Base-by-base conservation (phyloP, 1,140 invertebrate species). In the Pseudomyrmex sp. region DNA sequence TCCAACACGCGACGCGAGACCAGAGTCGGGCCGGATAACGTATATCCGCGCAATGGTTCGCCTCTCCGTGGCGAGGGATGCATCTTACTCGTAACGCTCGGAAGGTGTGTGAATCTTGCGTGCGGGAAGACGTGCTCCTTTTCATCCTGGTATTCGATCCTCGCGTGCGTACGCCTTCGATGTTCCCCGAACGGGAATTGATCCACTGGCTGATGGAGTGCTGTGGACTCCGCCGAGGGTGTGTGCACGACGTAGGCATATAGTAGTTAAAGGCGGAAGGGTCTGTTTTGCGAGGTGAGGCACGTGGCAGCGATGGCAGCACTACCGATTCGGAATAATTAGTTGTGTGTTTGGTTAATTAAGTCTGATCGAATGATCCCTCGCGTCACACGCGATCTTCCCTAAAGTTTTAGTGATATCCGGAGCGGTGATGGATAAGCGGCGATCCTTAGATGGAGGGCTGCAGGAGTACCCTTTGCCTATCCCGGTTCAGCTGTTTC, bases 401-500 rank as follows among this genome's bases (percentile, higher is more conserved):
- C 35, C 20, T 18, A 72, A 85, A 2, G 0, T 86, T 86, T 63
- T 72, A 88, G 84, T 75, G 35, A 63, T 18, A 65, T 61, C 15
- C 12, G 56, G 7, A 59, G 59, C n/a, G 35, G 73, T 50, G 44
- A 94, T 94, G 93, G 92, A 94, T 73, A 93, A 91, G 86, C 91
- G 91, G 65, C 88, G 91, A 46, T 94, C 93, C 74, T 48, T 92
- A 87, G 96, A 96, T 87, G 94, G 95, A 15, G 87, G 86, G 58
- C 92, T 95, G 85, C 95, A 95, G 87, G 97, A 97, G 88, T 96
- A 98, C 88, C 96, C 97, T 80, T 95, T 99, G 85, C 99, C 99
- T n/a, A 97, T 99, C 84, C 98, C 99, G 2, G 98, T 99, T 83
- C 99, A 99, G 93, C 98, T 98, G 84, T 99, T 99, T 95, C 96